These are phyloP conservation scores for Limulus polyphemus DNA, from an alignment of 2,888 invertebrate species.

Conservation along the genomic window DNA sequence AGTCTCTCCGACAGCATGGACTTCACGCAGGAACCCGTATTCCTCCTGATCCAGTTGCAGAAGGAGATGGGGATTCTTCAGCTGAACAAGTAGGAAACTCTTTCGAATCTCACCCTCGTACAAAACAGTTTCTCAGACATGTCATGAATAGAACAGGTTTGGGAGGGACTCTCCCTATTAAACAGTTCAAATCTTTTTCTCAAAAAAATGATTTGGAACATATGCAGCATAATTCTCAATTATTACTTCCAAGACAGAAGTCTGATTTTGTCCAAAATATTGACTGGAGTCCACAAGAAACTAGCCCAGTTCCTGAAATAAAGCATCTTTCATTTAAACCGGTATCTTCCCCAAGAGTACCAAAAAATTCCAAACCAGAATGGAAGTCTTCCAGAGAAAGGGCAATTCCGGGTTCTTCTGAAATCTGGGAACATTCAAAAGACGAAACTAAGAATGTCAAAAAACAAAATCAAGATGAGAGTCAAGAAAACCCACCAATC, in stretches of 20 bases:
- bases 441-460: too few relatives aligned
- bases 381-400: slow-evolving; percentile 11
- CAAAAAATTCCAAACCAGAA: slow-evolving; percentile 1
- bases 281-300: slow-evolving; percentile 22
- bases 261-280: slow-evolving; percentile 34
- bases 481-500: neutral
- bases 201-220: too few relatives aligned
- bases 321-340: slow-evolving; percentile 25
- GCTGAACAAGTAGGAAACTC: too few relatives aligned
- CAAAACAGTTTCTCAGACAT: too few relatives aligned
- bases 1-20: slow-evolving; percentile 74
- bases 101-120: too few relatives aligned
- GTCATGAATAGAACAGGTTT: too few relatives aligned
- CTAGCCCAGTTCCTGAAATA: slow-evolving; percentile 20
- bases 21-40: slow-evolving; percentile 34
- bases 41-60: slow-evolving; percentile 17
- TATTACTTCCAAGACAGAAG: slow-evolving; percentile 28
- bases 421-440: too few relatives aligned
- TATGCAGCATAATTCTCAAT: slow-evolving; percentile 3
- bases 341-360: slow-evolving; percentile 29
- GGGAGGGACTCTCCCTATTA: too few relatives aligned
- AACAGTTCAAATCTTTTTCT: too few relatives aligned
- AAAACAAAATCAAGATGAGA: neutral
- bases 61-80: slow-evolving; percentile 8
- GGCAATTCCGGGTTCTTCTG: too few relatives aligned